phyloP scores from a whole-genome alignment of 2,113 vertebrate species.

The Proterorhinus semilunaris region DNA sequence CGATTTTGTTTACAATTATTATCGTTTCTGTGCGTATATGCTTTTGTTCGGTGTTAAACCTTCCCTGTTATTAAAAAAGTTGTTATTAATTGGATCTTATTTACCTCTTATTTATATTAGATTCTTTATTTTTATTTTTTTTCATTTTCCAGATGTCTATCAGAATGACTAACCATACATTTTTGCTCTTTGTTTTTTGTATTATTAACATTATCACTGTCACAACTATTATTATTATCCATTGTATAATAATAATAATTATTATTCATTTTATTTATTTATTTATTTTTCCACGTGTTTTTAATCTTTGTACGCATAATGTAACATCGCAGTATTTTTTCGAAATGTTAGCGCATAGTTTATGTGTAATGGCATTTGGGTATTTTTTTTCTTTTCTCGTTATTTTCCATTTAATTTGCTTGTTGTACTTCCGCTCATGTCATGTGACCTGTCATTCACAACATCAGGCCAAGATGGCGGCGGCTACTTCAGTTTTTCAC shows the following conservation, averaged over 20 bases:
- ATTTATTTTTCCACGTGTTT: not conserved
- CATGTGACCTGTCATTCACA: conserved; percentile 53
- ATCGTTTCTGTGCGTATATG: no score
- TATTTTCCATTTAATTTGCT: not conserved
- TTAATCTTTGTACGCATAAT: not conserved
- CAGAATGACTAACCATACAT: no score
- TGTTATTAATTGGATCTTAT: not conserved
- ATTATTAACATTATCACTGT: no score
- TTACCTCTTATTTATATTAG: not conserved
- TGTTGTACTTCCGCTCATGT: conserved; percentile 18
- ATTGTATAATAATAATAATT: no score
- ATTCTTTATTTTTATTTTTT: not conserved
- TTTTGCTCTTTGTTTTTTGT: no score
- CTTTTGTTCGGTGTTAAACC: no score
- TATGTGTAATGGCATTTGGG: no score
- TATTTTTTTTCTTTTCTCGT: no score
- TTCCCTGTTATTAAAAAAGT: no score
- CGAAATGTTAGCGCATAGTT: no score
- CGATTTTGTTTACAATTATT: no score
- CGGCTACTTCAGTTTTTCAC: conserved; percentile 72
- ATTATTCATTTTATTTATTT: not conserved
- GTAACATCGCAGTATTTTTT: not conserved
- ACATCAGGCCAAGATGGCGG: conserved; percentile 64
- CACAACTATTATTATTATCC: no score
- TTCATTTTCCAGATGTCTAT: not conserved